Evolutionary conservation across 1,140 invertebrate genomes (phyloP).

Genomic region (Euwallacea similis): DNA sequence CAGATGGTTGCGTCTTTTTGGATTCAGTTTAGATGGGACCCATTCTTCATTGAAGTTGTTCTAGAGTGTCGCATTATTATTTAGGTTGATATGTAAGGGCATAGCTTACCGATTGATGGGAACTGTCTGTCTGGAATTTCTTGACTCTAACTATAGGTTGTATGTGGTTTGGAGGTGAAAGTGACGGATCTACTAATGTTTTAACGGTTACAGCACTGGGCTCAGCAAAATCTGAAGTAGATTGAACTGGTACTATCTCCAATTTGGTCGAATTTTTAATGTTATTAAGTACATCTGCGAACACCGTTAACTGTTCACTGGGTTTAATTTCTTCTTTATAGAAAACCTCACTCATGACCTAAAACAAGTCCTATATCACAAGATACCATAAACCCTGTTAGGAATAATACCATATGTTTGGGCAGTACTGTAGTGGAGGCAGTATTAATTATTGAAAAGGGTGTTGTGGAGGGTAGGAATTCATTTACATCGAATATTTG

Average conservation of each 20-base stretch:
- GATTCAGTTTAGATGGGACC: too few species aligned
- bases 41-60: too few species aligned
- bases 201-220: conserved; percentile 21
- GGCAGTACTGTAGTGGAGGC: conserved; percentile 38
- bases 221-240: conserved; percentile 23
- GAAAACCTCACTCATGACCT: conserved; percentile 49
- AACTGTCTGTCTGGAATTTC: conserved; percentile 22
- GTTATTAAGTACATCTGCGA: conserved; percentile 52
- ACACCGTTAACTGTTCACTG: conserved; percentile 51
- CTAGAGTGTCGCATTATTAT: too few species aligned
- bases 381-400: neutral
- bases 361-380: neutral
- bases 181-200: conserved; percentile 23
- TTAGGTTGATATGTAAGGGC: too few species aligned
- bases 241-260: conserved; percentile 11
- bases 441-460: conserved; percentile 36
- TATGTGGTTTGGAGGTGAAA: neutral
- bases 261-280: conserved; percentile 43
- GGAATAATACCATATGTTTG: conserved; percentile 36
- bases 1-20: too few species aligned
- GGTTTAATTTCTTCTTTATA: conserved; percentile 53
- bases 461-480: conserved; percentile 36
- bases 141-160: conserved; percentile 21
- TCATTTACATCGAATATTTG: conserved; percentile 43
- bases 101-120: conserved; percentile 1